Evolutionary conservation across 2,888 invertebrate genomes (phyloP), one percentile per base, ranked within the genome.

Genomic region (Idaea aversata): DNA sequence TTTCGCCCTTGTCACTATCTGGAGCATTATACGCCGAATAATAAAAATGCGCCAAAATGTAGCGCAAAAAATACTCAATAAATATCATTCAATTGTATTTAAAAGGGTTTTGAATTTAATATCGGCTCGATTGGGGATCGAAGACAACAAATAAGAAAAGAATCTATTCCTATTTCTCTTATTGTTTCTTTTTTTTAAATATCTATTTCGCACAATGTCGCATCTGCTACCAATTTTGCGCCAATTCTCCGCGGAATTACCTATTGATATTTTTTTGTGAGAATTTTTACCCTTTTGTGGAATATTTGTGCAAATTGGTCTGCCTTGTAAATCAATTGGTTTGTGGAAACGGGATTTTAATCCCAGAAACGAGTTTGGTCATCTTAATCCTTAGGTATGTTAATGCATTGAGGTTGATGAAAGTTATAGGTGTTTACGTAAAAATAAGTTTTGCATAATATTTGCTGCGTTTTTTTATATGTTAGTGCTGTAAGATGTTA

Each of bases 11-110:
- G 86, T 87, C 75, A 72, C 76, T 83, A 90, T 90, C 86, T 90
- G 73, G 88, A 91, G 91, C 88, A 87, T 87, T 88, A 86, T 88
- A 86, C 88, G 86, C 77, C 83, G 74, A 84, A 88, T 47, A 47
- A 47, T 47, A 47, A 47, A 47, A 47, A 47, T 47, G 47, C 47
- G 47, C 47, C 75, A 80, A 83, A 76, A 84, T 85, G 81, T 80
- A 80, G 78, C 75, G 71, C 66, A 80, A 82, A 87, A 90, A 90
- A 88, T 90, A 84, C 78, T 84, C 90, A 91, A 93, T 93, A 93
- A 92, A 93, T 92, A 93, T 91, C 86, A 87, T 90, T 87, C 88
- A 77, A 91, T 91, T 90, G 90, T 87, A 86, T 86, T 92, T 91
- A 91, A 87, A 90, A 85, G 92, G 92, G 88, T 88, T 91, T 88